These are phyloP conservation scores for Caenorhabditis becei DNA, from an alignment of 2,888 invertebrate genomes.

Conservation along the genomic window DNA sequence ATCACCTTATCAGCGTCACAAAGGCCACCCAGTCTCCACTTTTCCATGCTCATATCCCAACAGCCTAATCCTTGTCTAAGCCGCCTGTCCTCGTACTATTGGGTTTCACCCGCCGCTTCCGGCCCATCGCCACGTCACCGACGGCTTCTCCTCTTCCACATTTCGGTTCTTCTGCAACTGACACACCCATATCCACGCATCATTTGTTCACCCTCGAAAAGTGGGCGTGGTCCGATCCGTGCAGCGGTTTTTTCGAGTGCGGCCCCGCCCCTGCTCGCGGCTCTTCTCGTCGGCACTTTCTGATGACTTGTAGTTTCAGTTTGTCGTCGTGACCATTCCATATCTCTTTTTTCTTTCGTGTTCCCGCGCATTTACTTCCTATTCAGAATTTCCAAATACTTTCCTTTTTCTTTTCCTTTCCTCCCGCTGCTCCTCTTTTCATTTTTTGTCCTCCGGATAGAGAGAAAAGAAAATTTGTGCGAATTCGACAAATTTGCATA, in stretches of 20 bases:
- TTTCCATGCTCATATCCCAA: background rate
- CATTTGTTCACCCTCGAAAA: constrained; percentile 16
- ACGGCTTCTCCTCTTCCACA: constrained; percentile 7
- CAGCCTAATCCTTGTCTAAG: constrained; percentile 39
- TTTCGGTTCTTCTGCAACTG: constrained; percentile 39
- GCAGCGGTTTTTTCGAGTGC: constrained; percentile 22
- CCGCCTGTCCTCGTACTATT: constrained; percentile 34
- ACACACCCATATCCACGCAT: constrained; percentile 16
- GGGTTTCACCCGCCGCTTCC: constrained; percentile 39
- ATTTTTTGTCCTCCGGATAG: constrained; percentile 5
- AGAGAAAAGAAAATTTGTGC: too few relatives aligned
- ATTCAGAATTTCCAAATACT: constrained; percentile 13
- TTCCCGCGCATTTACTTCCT: constrained; percentile 9
- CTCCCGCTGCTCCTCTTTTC: background rate
- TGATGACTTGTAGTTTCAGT: constrained; percentile 12
- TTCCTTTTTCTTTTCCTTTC: background rate
- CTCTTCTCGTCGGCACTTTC: constrained; percentile 19
- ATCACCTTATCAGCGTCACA: too few relatives aligned
- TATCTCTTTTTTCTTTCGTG: background rate
- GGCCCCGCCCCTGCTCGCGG: constrained; percentile 33
- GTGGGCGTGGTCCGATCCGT: constrained; percentile 26
- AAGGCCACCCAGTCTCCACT: constrained; percentile 11
- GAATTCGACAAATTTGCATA: constrained; percentile 42
- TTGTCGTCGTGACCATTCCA: background rate
- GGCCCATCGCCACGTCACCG: constrained; percentile 28